Evolutionary conservation across 2,888 invertebrate genomes (phyloP).

Genomic region (Cheilosia impressa): DNA sequence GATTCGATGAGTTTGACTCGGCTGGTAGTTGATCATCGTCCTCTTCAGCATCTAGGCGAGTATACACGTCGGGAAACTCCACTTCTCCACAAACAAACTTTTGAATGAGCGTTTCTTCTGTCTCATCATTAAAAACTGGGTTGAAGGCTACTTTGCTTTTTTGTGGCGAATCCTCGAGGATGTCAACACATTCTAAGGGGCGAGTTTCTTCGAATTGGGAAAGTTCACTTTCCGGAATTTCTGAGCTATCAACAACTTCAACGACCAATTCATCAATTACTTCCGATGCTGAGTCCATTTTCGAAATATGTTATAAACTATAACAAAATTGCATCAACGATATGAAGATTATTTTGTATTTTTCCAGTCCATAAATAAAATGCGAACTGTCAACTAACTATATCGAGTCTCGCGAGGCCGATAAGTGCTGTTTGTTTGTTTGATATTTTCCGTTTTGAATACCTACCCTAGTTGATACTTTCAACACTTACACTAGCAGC

Average conservation of each 20-base stretch:
- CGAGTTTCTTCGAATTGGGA: conserved; percentile 81
- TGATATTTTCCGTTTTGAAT: too few species aligned
- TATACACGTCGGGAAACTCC: conserved; percentile 88
- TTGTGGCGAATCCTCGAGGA: conserved; percentile 62
- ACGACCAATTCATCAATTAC: conserved; percentile 76
- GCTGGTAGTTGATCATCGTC: conserved; percentile 81
- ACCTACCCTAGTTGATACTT: too few species aligned
- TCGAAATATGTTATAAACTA: background rate
- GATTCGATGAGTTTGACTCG: conserved; percentile 9
- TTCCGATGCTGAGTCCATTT: conserved; percentile 29
- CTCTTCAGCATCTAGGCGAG: conserved; percentile 84
- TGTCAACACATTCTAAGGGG: conserved; percentile 79
- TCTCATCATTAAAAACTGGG: conserved; percentile 70
- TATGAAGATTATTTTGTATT: background rate
- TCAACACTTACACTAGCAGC: too few species aligned
- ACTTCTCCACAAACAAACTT: conserved; percentile 90
- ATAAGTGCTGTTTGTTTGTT: too few species aligned
- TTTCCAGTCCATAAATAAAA: background rate
- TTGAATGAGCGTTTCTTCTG: conserved; percentile 86
- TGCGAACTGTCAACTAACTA: too few species aligned
- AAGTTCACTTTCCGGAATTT: conserved; percentile 81
- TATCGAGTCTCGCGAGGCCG: too few species aligned
- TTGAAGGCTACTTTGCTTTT: background rate
- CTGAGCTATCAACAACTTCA: conserved; percentile 81
- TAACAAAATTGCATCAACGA: background rate